Evolutionary conservation across 2,888 invertebrate species (phyloP).

Genomic region (Xanthorhoe spadicearia): DNA sequence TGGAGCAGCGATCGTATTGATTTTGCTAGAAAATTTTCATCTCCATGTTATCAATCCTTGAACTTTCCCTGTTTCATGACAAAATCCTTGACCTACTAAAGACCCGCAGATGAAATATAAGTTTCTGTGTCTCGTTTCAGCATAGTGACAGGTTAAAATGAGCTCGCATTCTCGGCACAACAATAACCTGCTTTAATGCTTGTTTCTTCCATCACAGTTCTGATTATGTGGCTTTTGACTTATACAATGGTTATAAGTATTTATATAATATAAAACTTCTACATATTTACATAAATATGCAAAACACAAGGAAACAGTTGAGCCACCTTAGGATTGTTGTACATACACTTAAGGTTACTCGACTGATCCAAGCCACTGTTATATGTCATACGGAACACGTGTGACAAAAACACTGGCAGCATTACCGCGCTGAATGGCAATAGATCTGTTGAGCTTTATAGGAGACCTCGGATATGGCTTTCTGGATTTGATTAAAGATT

Average conservation of each 20-base stretch:
- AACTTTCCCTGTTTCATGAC: slow-evolving; percentile 12
- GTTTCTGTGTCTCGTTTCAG: slow-evolving; percentile 16
- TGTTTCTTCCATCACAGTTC: slow-evolving; percentile 35
- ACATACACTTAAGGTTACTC: background rate
- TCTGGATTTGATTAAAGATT: background rate
- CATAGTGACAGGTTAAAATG: slow-evolving; percentile 34
- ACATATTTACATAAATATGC: too few relatives aligned
- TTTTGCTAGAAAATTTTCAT: slow-evolving; percentile 6
- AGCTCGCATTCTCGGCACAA: slow-evolving; percentile 33
- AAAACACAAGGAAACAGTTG: too few relatives aligned
- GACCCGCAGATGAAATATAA: slow-evolving; percentile 30
- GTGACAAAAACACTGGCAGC: too few relatives aligned
- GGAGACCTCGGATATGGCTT: too few relatives aligned
- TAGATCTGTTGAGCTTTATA: too few relatives aligned
- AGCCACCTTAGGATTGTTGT: too few relatives aligned
- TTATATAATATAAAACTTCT: too few relatives aligned
- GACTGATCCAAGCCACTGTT: too few relatives aligned
- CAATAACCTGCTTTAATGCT: slow-evolving; percentile 25
- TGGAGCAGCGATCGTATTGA: background rate
- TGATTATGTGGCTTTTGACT: slow-evolving; percentile 20
- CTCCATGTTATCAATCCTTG: slow-evolving; percentile 11
- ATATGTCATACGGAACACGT: too few relatives aligned
- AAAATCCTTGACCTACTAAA: slow-evolving; percentile 42
- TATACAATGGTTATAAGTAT: too few relatives aligned
- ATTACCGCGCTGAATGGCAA: too few relatives aligned